Evolutionary conservation across 2,888 invertebrate genomes (phyloP), one percentile per base, ranked within the genome.

Genomic region (Melanargia galathea): DNA sequence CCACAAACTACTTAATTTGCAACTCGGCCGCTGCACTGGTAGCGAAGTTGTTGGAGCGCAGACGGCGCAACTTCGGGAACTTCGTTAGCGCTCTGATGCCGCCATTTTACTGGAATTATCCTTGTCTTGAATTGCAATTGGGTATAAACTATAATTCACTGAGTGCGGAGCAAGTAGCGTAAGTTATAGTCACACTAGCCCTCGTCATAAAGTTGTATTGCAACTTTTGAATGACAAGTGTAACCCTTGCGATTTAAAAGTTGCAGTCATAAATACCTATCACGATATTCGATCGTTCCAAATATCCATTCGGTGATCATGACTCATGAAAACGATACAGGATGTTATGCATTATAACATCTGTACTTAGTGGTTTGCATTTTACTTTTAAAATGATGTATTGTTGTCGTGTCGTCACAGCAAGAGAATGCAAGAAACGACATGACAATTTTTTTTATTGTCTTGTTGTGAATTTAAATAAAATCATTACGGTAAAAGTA

Each of bases 1-100:
- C 59, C 49, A 51, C 59, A 59, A 59, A 59, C 59, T 59, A 59
- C 59, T 59, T 59, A 49, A 59, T 59, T 59, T 26, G 49, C 48
- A 59, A 59, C 18, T 51, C 59, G 59, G 26, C 49, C 59, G 58
- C 58, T 40, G 49, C 13, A n/a, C n/a, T n/a, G n/a, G n/a, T 38
- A 26, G 46, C 48, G 38, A 59, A 59, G 40, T 59, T 59, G 40
- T 40, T 7, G 24, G n/a, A 38, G 48, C 49, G 24, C 51, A 59
- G 59, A 51, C 59, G 49, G 49, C 22, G 59, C 49, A 33, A 51
- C 59, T 59, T 59, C 10, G 35, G 30, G 40, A 59, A 59, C 59
- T 59, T 59, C 49, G 59, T 59, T 59, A 59, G 40, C 58, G 57
- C 57, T 57, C 48, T 33, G 51, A 51, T 59, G 59, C 59, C 24